Percentiles rank a stretch among this genome's conserved stretches.
Evolutionary conservation across 1,140 invertebrate genomes (phyloP).

Genomic region (Camponotus pennsylvanicus): DNA sequence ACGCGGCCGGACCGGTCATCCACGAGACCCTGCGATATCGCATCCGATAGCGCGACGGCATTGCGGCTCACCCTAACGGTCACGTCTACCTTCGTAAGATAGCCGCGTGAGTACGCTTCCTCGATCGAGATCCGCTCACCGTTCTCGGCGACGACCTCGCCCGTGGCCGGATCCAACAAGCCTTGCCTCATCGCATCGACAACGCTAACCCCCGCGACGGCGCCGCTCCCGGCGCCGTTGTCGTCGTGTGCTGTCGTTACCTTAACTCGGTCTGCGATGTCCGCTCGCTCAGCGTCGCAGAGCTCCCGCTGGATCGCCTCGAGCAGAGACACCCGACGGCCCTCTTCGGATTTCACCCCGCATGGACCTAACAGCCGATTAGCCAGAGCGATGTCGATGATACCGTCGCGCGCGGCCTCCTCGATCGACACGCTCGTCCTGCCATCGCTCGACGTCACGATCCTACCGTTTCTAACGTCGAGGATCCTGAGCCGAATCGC

Average conservation of each 20-base stretch:
- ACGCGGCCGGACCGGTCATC: constrained; percentile 92
- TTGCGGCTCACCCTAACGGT: constrained; percentile 91
- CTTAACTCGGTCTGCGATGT: constrained; percentile 91
- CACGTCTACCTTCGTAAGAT: constrained; percentile 90
- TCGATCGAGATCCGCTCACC: constrained; percentile 91
- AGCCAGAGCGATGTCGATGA: constrained; percentile 92
- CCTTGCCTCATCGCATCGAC: constrained; percentile 93
- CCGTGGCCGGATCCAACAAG: constrained; percentile 92
- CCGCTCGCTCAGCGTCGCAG: constrained; percentile 93
- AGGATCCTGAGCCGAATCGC: constrained; percentile 93
- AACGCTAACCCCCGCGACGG: constrained; percentile 86
- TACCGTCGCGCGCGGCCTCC: constrained; percentile 92
- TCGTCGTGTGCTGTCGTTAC: constrained; percentile 87
- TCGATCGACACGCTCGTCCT: constrained; percentile 90
- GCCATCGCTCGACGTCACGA: constrained; percentile 87
- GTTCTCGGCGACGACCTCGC: constrained; percentile 89
- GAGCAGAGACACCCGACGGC: constrained; percentile 91
- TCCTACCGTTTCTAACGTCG: constrained; percentile 92
- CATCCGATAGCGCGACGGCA: constrained; percentile 92
- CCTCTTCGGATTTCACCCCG: constrained; percentile 90
- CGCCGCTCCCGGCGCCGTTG: constrained; percentile 71
- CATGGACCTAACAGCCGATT: constrained; percentile 92
- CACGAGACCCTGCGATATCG: constrained; percentile 93
- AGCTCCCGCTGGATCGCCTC: constrained; percentile 96
- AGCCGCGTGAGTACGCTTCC: constrained; percentile 92